A percentile compares a stretch with the other conserved stretches of the same genome.
These are phyloP conservation scores for Macaria liturata DNA, from an alignment of 2,888 invertebrate species.

Conservation along the genomic window DNA sequence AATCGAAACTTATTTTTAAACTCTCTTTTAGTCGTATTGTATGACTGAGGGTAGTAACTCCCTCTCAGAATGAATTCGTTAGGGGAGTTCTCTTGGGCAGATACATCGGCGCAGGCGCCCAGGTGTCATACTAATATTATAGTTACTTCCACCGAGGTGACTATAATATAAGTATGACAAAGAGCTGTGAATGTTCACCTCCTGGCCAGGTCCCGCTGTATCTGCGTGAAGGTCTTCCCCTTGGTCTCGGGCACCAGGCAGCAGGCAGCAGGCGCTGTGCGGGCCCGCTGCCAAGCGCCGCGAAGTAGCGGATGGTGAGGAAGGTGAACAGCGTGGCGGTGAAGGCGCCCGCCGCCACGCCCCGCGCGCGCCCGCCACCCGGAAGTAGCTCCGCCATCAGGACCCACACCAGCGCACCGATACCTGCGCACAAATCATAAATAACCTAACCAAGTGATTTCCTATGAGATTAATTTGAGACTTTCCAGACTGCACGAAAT, in stretches of 20 bases:
- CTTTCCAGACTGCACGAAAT: no score
- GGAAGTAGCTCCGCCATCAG: slow-evolving; percentile 21
- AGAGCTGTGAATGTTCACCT: background rate
- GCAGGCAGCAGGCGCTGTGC: slow-evolving; percentile 23
- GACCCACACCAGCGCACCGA: slow-evolving; percentile 20
- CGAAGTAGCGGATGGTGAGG: slow-evolving; percentile 34
- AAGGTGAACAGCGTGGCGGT: slow-evolving; percentile 18
- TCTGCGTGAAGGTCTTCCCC: slow-evolving; percentile 35
- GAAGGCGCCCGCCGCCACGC: slow-evolving; percentile 20
- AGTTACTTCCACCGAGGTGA: no score
- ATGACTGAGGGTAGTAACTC: no score
- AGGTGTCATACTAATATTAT: no score
- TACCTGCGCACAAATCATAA: slow-evolving; percentile 8
- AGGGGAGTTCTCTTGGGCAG: no score
- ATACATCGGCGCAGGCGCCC: no score
- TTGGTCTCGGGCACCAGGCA: slow-evolving; percentile 35
- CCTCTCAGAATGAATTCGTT: no score
- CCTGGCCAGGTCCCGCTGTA: slow-evolving; percentile 32
- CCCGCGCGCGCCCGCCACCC: slow-evolving; percentile 30
- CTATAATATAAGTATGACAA: no score
- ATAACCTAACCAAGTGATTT: background rate
- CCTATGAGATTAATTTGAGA: no score
- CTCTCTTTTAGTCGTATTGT: no score
- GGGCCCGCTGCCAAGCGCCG: slow-evolving; percentile 23
- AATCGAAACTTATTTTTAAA: no score